These are phyloP conservation scores for Distichodus sexfasciatus DNA, from an alignment of 2,797 vertebrate species.

Conservation along the genomic window DNA sequence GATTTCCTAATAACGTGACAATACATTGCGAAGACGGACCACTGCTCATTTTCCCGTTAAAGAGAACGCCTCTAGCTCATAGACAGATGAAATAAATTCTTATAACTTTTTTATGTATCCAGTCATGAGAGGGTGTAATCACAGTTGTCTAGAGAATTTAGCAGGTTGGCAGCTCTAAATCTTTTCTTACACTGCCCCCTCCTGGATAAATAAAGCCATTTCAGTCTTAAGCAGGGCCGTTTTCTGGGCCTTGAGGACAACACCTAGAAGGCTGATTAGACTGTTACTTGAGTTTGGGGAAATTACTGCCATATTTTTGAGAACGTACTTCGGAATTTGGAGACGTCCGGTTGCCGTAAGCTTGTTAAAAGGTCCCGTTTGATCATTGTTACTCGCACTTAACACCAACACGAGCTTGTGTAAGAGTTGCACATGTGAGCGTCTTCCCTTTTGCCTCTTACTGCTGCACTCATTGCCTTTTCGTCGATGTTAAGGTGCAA, in stretches of 20 bases:
- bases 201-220: constrained; percentile 22
- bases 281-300: not conserved
- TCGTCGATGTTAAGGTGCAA: constrained; percentile 22
- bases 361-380: too few species aligned
- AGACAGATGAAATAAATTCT: not conserved
- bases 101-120: not conserved
- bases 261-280: too few species aligned
- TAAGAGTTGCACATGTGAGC: constrained; percentile 3
- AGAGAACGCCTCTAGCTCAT: not conserved
- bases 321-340: too few species aligned
- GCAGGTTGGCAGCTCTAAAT: not conserved
- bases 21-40: constrained; percentile 40
- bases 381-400: not conserved
- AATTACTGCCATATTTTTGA: constrained; percentile 4
- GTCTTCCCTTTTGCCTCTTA: constrained; percentile 42
- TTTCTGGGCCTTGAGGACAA: too few species aligned
- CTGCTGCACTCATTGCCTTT: constrained; percentile 44
- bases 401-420: not conserved
- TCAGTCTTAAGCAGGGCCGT: constrained; percentile 10
- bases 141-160: not conserved
- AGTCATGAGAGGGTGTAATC: too few species aligned
- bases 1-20: constrained; percentile 42
- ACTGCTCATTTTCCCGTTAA: constrained; percentile 10
- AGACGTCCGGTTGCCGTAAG: too few species aligned
- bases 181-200: constrained; percentile 37